These are phyloP conservation scores for Odontesthes bonariensis DNA, from an alignment of 2,113 vertebrate species.

Conservation along the genomic window DNA sequence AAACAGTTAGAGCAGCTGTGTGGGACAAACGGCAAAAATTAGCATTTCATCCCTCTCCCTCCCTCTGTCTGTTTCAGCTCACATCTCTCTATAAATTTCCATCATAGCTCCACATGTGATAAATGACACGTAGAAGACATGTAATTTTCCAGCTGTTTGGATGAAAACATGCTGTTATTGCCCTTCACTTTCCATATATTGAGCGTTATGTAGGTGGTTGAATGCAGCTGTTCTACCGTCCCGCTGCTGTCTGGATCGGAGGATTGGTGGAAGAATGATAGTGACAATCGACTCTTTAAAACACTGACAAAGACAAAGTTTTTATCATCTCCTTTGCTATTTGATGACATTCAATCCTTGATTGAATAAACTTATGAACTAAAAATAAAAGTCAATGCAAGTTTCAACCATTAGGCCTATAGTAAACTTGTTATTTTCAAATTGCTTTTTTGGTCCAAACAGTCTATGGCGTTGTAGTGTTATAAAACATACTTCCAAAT, in stretches of 20 bases:
- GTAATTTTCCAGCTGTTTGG: conserved; percentile 61
- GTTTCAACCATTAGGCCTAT: too few relatives aligned
- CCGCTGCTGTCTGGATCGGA: background rate
- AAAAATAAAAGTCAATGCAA: background rate
- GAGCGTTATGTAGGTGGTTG: conserved; percentile 28
- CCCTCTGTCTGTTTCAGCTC: conserved; percentile 74
- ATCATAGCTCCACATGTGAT: conserved; percentile 55
- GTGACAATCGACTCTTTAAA: too few relatives aligned
- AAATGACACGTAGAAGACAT: conserved; percentile 44
- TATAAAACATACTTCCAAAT: too few relatives aligned
- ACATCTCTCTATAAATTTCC: conserved; percentile 63
- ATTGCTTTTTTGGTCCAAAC: too few relatives aligned
- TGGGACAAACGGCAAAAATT: conserved; percentile 87
- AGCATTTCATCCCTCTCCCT: conserved; percentile 89
- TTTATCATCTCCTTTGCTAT: background rate
- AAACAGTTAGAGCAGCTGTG: conserved; percentile 93
- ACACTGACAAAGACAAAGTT: too few relatives aligned
- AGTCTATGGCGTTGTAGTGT: too few relatives aligned
- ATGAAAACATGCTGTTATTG: conserved; percentile 55
- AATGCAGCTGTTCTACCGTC: conserved; percentile 14
- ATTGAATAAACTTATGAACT: background rate
- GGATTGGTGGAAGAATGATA: too few relatives aligned
- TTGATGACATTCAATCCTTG: background rate
- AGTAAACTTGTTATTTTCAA: too few relatives aligned
- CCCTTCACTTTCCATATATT: conserved; percentile 47